Evolutionary conservation across 2,113 vertebrate species (phyloP).

Genomic region (Eulemur rufifrons): DNA sequence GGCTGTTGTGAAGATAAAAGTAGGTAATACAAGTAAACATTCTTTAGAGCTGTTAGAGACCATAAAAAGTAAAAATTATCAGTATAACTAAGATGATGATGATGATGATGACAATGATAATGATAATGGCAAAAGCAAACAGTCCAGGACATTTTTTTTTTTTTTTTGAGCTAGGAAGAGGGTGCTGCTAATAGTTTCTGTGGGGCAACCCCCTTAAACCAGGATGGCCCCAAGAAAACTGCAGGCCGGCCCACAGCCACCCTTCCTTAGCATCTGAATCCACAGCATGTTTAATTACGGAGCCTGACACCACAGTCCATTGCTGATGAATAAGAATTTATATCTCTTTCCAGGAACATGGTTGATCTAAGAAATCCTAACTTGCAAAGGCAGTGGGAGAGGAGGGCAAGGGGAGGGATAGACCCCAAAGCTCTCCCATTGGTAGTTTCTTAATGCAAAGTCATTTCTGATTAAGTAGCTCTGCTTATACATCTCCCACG

Average conservation of each 20-base stretch:
- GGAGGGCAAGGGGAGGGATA: rapidly evolving
- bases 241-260: not conserved
- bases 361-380: not conserved
- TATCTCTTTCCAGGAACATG: not conserved
- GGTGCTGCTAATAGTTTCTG: not conserved
- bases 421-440: rapidly evolving
- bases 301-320: not conserved
- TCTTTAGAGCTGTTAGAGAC: not conserved
- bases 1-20: not conserved
- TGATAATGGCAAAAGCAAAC: not conserved
- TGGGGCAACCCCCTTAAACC: not conserved
- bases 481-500: rapidly evolving
- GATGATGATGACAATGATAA: not conserved
- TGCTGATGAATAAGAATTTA: not conserved
- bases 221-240: not conserved
- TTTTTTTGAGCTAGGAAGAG: not conserved
- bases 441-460: not conserved
- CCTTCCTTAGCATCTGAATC: not conserved
- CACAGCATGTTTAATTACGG: too few species aligned
- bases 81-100: not conserved
- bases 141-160: not conserved
- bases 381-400: not conserved
- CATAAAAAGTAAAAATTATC: not conserved
- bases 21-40: too few species aligned
- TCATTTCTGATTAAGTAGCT: not conserved